Conservation (phyloP, 2,113 vertebrate genomes). For the Pogonocichla stellata region DNA sequence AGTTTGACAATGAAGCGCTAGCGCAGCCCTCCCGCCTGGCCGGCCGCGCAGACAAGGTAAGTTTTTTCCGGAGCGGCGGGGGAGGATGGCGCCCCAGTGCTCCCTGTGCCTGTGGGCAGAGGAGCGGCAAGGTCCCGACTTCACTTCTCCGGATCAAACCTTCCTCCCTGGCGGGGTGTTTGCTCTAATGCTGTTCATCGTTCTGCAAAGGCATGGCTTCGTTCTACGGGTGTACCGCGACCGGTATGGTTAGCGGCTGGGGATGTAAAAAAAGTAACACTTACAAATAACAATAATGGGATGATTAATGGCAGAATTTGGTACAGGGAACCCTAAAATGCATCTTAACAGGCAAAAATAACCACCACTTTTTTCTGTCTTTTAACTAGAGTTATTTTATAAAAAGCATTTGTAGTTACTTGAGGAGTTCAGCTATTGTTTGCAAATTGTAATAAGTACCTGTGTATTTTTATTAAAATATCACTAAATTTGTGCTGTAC, state of each 20-base stretch:
- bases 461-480: not conserved
- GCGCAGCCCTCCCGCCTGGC: not conserved
- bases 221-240: rapidly evolving
- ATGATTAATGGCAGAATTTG: not conserved
- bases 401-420: not conserved
- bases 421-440: not conserved
- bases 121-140: not conserved
- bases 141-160: rapidly evolving
- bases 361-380: rapidly evolving
- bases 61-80: not conserved
- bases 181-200: not conserved
- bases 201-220: not conserved
- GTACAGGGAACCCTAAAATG: not conserved
- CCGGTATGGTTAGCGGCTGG: not conserved
- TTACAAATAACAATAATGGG: not conserved
- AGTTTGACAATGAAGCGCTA: conserved; percentile 52
- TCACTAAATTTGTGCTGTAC: rapidly evolving
- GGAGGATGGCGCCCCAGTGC: not conserved
- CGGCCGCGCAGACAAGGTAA: not conserved
- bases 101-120: rapidly evolving
- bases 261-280: not conserved
- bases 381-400: not conserved
- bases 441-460: not conserved
- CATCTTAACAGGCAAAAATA: no score
- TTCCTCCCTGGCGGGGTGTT: no score